Evolutionary conservation across 2,888 invertebrate genomes (phyloP).

Genomic region (Campaea margaritaria): DNA sequence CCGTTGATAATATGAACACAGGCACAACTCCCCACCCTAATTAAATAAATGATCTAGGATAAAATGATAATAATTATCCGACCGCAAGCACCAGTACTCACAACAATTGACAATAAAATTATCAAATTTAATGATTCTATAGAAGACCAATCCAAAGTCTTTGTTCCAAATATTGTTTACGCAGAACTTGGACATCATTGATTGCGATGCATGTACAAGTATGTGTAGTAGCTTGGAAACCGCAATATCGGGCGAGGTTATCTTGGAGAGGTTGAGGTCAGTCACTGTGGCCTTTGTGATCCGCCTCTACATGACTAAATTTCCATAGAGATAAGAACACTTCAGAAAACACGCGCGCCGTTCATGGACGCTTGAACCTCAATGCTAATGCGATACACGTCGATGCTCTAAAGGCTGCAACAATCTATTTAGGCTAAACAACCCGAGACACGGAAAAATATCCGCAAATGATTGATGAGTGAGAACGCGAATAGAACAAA

Average conservation of each 20-base stretch:
- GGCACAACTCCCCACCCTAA: too few species aligned
- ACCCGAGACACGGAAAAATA: slow-evolving; percentile 84
- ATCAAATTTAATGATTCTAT: neutral
- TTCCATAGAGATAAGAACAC: slow-evolving; percentile 39
- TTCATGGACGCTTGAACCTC: slow-evolving; percentile 46
- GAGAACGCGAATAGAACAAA: slow-evolving; percentile 82
- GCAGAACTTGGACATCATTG: slow-evolving; percentile 34
- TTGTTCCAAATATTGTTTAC: slow-evolving; percentile 22
- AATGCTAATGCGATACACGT: slow-evolving; percentile 73
- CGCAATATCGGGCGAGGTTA: slow-evolving; percentile 49
- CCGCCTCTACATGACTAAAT: slow-evolving; percentile 40
- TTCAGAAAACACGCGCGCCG: slow-evolving; percentile 32
- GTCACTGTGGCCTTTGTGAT: slow-evolving; percentile 45
- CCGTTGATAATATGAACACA: too few species aligned
- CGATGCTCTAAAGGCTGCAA: slow-evolving; percentile 70
- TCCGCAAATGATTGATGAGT: slow-evolving; percentile 84
- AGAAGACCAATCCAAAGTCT: neutral
- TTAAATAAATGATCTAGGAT: too few species aligned
- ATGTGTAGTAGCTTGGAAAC: slow-evolving; percentile 41
- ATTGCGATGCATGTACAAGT: slow-evolving; percentile 25
- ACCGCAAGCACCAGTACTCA: too few species aligned
- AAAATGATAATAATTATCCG: too few species aligned
- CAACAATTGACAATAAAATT: neutral
- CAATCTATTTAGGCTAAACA: slow-evolving; percentile 83
- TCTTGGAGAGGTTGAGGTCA: slow-evolving; percentile 45